Conservation (phyloP, 2,113 vertebrate genomes). For the Scortum barcoo region DNA sequence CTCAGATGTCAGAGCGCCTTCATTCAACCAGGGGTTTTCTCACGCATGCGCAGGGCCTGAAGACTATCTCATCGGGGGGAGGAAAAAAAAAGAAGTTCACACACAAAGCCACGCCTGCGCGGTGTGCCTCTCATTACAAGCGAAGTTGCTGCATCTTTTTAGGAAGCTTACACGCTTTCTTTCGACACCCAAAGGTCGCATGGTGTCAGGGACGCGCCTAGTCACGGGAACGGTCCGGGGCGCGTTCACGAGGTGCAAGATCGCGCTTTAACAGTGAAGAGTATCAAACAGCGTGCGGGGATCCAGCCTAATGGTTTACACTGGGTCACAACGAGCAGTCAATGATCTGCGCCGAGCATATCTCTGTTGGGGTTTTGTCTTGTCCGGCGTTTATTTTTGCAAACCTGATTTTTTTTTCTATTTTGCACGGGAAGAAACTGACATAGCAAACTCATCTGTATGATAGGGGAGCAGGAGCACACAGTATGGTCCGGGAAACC, state of each 20-base stretch:
- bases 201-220: constrained; percentile 84
- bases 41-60: constrained; percentile 71
- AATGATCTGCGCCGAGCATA: constrained; percentile 72
- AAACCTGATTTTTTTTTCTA: constrained; percentile 58
- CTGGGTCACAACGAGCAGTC: constrained; percentile 77
- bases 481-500: constrained; percentile 99
- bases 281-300: constrained; percentile 81
- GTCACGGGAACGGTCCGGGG: constrained; percentile 80
- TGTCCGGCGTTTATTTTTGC: constrained; percentile 63
- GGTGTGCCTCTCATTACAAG: constrained; percentile 74
- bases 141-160: constrained; percentile 82
- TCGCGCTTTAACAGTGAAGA: constrained; percentile 83
- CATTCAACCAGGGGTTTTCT: constrained; percentile 74
- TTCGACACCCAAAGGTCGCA: constrained; percentile 85
- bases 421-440: constrained; percentile 78
- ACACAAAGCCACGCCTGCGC: constrained; percentile 85
- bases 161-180: constrained; percentile 83
- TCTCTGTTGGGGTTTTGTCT: constrained; percentile 43
- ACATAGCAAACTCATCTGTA: constrained; percentile 83
- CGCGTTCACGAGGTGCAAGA: constrained; percentile 86
- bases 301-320: constrained; percentile 80
- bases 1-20: constrained; percentile 68
- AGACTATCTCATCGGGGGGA: constrained; percentile 70
- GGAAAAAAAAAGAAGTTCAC: constrained; percentile 76
- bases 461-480: constrained; percentile 85